Percentiles rank a stretch among this genome's conserved stretches.
These are phyloP conservation scores for Gambusia affinis DNA, from an alignment of 2,113 vertebrate genomes.

Conservation along the genomic window DNA sequence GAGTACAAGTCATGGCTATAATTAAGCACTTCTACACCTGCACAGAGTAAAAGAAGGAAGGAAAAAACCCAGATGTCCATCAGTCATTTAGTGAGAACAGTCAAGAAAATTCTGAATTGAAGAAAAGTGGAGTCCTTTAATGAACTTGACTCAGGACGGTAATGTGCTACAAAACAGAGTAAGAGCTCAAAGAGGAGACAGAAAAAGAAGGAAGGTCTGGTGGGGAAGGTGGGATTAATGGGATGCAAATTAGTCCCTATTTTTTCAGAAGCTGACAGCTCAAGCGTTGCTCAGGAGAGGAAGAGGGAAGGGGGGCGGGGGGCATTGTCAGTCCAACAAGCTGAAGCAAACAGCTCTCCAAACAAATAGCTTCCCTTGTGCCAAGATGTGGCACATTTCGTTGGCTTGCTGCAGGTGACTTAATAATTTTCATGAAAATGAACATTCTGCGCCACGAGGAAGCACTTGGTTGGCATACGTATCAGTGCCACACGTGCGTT, in stretches of 20 bases:
- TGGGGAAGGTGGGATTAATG: slow-evolving; percentile 62
- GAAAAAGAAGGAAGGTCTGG: slow-evolving; percentile 39
- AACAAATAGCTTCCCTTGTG: slow-evolving; percentile 52
- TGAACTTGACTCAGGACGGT: slow-evolving; percentile 67
- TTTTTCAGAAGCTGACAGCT: slow-evolving; percentile 70
- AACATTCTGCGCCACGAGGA: slow-evolving; percentile 41
- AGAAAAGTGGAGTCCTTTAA: slow-evolving; percentile 62
- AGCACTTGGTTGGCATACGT: slow-evolving; percentile 34
- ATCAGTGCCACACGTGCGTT: slow-evolving; percentile 42
- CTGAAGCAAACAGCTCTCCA: slow-evolving; percentile 68
- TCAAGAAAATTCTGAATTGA: slow-evolving; percentile 51
- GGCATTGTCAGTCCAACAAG: slow-evolving; percentile 64
- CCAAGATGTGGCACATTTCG: slow-evolving; percentile 49
- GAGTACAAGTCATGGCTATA: slow-evolving; percentile 77
- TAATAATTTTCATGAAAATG: slow-evolving; percentile 45
- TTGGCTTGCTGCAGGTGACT: slow-evolving; percentile 58
- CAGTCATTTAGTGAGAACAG: slow-evolving; percentile 60
- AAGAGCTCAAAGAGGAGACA: slow-evolving; percentile 33
- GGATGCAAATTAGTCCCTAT: slow-evolving; percentile 74
- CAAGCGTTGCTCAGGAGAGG: slow-evolving; percentile 58
- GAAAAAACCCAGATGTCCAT: slow-evolving; percentile 61
- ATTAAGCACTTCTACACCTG: slow-evolving; percentile 74
- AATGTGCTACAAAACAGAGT: slow-evolving; percentile 51
- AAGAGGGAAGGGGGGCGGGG: slow-evolving; percentile 4
- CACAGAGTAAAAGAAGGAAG: slow-evolving; percentile 3